Conservation (phyloP, 2,888 invertebrate species). For the Diploptera punctata region DNA sequence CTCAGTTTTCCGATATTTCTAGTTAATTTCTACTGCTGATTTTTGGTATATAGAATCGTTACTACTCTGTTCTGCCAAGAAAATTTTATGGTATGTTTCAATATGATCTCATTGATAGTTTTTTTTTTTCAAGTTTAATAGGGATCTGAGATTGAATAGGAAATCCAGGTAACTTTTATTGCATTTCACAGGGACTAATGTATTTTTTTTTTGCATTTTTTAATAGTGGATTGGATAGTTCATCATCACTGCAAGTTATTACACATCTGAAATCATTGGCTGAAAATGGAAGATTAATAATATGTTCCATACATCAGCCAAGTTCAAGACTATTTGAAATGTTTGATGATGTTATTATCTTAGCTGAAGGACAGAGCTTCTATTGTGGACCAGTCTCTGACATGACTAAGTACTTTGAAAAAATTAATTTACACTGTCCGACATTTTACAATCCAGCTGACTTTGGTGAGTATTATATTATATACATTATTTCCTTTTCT, state of each 20-base stretch:
- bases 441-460: slow-evolving; percentile 96
- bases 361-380: slow-evolving; percentile 82
- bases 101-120: too few relatives aligned
- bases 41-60: too few relatives aligned
- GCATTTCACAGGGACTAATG: too few relatives aligned
- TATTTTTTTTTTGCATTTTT: too few relatives aligned
- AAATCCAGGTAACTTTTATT: too few relatives aligned
- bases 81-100: too few relatives aligned
- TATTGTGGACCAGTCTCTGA: slow-evolving; percentile 79
- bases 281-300: slow-evolving; percentile 80
- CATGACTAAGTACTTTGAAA: slow-evolving; percentile 78
- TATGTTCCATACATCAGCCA: slow-evolving; percentile 95
- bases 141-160: too few relatives aligned
- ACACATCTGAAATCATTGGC: slow-evolving; percentile 80
- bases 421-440: slow-evolving; percentile 81
- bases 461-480: slow-evolving; percentile 79
- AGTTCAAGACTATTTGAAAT: slow-evolving; percentile 91
- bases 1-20: too few relatives aligned
- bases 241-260: slow-evolving; percentile 85
- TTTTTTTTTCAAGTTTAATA: too few relatives aligned
- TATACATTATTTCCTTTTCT: too few relatives aligned
- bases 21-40: too few relatives aligned
- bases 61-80: too few relatives aligned
- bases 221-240: slow-evolving; percentile 84
- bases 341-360: slow-evolving; percentile 87